Percentiles rank a stretch among this genome's conserved stretches.
Evolutionary conservation across 2,113 vertebrate species (phyloP).

Genomic region (Hemiscyllium ocellatum): DNA sequence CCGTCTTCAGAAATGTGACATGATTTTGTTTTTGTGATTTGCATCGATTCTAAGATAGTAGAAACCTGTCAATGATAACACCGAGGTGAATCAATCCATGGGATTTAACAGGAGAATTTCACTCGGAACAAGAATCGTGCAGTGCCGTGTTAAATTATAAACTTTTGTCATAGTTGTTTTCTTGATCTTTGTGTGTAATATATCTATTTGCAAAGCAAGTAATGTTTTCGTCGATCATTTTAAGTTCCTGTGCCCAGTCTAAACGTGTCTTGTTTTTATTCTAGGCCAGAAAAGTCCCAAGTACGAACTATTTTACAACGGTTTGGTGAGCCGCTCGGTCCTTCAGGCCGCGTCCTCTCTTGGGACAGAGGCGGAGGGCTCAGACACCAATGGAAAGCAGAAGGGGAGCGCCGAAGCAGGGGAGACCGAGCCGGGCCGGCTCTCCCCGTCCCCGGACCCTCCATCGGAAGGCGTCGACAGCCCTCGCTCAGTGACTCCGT

Average conservation of each 20-base stretch:
- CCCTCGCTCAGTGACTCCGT: slow-evolving; percentile 63
- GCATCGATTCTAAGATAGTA: background rate
- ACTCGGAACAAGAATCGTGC: background rate
- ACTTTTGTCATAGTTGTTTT: background rate
- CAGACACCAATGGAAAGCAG: slow-evolving; percentile 43
- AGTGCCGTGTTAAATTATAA: background rate
- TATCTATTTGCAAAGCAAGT: background rate
- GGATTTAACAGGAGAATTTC: background rate
- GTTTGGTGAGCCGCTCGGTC: slow-evolving; percentile 52
- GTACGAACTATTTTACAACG: slow-evolving; percentile 53
- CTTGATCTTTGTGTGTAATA: background rate
- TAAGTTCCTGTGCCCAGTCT: background rate
- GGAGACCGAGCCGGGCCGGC: slow-evolving; percentile 45
- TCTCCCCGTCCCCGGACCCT: slow-evolving; percentile 51
- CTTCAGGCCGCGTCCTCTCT: slow-evolving; percentile 46
- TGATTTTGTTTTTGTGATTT: no score
- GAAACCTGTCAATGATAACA: background rate
- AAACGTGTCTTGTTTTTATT: slow-evolving; percentile 30
- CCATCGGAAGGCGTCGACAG: slow-evolving; percentile 61
- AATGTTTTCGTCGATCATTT: no score
- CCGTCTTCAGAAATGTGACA: no score
- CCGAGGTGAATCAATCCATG: background rate
- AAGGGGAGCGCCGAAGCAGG: slow-evolving; percentile 41
- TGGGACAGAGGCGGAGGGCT: slow-evolving; percentile 45
- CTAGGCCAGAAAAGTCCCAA: slow-evolving; percentile 62